phyloP scores from a whole-genome alignment of 2,113 vertebrate species.

The Colistium nudipinnis region DNA sequence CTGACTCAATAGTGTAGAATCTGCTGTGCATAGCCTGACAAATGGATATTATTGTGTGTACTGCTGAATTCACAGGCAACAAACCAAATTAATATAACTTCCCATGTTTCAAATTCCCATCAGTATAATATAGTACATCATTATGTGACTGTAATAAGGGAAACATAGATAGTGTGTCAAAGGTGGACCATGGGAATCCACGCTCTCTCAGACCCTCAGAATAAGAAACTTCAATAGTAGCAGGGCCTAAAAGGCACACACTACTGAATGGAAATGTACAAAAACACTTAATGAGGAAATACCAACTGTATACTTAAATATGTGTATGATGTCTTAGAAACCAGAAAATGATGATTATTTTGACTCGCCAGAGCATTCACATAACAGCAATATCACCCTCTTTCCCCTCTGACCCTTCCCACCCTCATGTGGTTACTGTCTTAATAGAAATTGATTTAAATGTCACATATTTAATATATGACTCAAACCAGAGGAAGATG shows the following conservation, averaged over 20 bases:
- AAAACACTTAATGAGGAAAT: too few relatives aligned
- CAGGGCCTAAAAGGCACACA: not conserved
- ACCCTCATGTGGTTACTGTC: not conserved
- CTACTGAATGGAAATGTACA: too few relatives aligned
- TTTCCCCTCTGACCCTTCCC: not conserved
- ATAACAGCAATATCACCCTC: not conserved
- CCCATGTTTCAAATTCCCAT: too few relatives aligned
- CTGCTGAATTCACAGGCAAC: not conserved
- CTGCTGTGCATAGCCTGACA: not conserved
- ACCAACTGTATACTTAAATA: too few relatives aligned
- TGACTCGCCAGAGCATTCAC: not conserved
- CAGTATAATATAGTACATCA: too few relatives aligned
- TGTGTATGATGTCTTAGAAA: conserved; percentile 22
- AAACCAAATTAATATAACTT: not conserved
- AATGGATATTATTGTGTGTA: not conserved
- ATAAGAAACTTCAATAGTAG: not conserved
- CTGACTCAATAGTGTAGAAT: not conserved
- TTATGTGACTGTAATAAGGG: too few relatives aligned
- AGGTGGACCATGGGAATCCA: too few relatives aligned
- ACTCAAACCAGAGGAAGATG: conserved; percentile 7
- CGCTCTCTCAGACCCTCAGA: not conserved
- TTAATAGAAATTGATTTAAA: conserved; percentile 68
- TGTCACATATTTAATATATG: conserved; percentile 64
- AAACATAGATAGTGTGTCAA: too few relatives aligned
- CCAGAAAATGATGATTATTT: not conserved